Evolutionary conservation across 1,140 invertebrate species (phyloP), one percentile per base, ranked within the genome.

Genomic region (Potamilus streckersoni): DNA sequence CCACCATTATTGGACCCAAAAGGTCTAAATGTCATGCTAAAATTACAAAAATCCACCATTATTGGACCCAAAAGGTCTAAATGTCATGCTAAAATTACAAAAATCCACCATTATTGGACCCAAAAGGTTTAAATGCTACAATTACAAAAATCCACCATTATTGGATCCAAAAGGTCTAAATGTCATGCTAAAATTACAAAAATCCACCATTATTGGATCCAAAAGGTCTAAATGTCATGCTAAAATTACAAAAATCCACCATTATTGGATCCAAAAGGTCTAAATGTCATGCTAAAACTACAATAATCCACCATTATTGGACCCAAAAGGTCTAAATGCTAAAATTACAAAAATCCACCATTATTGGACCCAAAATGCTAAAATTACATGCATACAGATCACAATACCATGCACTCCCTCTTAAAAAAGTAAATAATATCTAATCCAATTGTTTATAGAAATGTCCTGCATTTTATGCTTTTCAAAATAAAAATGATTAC

Each of bases 401-500:
- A 38, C 31, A 11, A 20, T 20, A 66, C n/a, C 64, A 23, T 15
- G 12, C 12, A 8, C n/a, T 20, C 17, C 19, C 17, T 17, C n/a
- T 17, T n/a, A 66, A 17, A 31, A 31, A 23, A 20, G 64, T 12
- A 20, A 31, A 23, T 66, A 20, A 20, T 6, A 23, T 17, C 17
- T 19, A 69, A 19, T 55, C 17, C n/a, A n/a, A n/a, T 2, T 58
- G 14, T n/a, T 6, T 19, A 16, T 6, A 16, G 62, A 49, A 65
- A 63, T 15, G 16, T 11, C 38, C 38, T 11, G 38, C 38, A 49
- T 49, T 49, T 8, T 8, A 49, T 49, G 6, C 4, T 49, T 49
- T 49, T 49, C 12, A 20, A 66, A 74, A 27, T 31, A 59, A 20
- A n/a, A 70, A 49, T 55, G 67, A 81, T 76, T 71, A 88, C 88